Base-by-base conservation (phyloP, 64 coral and sea anemone genomes). In the Stichodactyla mertensii region DNA sequence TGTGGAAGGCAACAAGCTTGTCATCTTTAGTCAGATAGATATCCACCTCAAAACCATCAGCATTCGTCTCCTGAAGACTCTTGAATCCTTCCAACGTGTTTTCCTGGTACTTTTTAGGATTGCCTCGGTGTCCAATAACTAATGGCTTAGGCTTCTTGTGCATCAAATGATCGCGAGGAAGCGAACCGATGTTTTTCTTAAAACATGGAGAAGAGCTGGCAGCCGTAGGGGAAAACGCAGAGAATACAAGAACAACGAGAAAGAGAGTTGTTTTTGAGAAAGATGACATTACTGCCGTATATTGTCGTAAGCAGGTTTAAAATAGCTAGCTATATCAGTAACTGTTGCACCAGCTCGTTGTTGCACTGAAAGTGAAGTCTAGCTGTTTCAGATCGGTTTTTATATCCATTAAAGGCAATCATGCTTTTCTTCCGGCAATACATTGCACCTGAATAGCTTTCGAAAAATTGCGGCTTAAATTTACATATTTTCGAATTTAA, bases 91-190 rank as follows among this genome's bases (percentile, higher is more conserved):
- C 95, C 19, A 97, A 52, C 0, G 95, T 97, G 57, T 97, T 97
- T 88, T 97, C 95, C 52, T 97, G 95, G 80, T 86, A 97, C 79
- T 36, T 28, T 5, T 77, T 89, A 5, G 95, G 95, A 80, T 97
- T 97, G 6, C 95, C 95, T 28, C 92, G 88, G 88, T 97, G 95
- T 52, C 95, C 95, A 23, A 97, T 97, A 8, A 97, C 89, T 36
- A 97, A 62, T 8, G 95, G 95, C 13, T 88, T 93, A 7, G 19
- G 15, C 74, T 97, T 93, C 69, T 54, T 93, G 26, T 57, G 20
- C 69, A 93, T 90, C 55, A 97, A 78, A 67, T 93, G 92, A 78
- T 82, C 89, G 23, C 77, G 15, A 62, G 92, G 89, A 20, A 95
- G 85, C 0, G 89, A 66, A n/a, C 62, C 62, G 20, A 66, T 66